A percentile compares a stretch with the other conserved stretches of the same genome.
These are phyloP conservation scores for Sebastes elongatus DNA, from an alignment of 2,797 vertebrate genomes.

Conservation along the genomic window DNA sequence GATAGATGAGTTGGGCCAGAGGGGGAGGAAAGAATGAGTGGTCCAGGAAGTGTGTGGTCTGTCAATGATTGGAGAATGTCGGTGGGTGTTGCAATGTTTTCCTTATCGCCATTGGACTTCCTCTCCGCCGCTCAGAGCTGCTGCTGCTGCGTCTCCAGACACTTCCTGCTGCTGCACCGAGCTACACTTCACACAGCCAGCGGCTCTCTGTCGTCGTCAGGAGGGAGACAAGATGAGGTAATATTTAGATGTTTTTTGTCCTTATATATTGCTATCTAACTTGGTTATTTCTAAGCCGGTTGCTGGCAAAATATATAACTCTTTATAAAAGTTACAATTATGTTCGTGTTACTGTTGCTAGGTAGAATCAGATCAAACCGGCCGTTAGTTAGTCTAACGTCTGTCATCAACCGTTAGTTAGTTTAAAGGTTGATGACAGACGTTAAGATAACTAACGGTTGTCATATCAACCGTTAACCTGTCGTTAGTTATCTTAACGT, in stretches of 20 bases:
- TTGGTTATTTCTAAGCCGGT: rapidly evolving
- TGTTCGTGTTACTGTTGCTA: background rate
- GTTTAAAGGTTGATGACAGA: no score
- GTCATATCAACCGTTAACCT: no score
- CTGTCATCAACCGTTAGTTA: no score
- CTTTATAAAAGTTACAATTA: background rate
- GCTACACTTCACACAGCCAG: slow-evolving; percentile 35
- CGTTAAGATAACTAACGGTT: no score
- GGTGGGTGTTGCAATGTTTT: slow-evolving; percentile 71
- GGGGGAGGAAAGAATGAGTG: slow-evolving; percentile 13
- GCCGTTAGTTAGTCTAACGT: slow-evolving; percentile 4
- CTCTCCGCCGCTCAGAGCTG: slow-evolving; percentile 73
- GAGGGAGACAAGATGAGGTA: slow-evolving; percentile 77
- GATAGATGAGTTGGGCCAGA: background rate
- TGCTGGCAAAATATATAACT: rapidly evolving
- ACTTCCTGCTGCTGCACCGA: slow-evolving; percentile 83
- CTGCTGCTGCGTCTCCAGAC: slow-evolving; percentile 56
- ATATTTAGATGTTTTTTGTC: background rate
- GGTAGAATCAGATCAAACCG: background rate
- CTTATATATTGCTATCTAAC: background rate
- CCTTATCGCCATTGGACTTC: slow-evolving; percentile 77
- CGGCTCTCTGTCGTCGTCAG: slow-evolving; percentile 43
- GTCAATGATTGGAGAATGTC: slow-evolving; percentile 79
- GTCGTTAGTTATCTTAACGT: no score
- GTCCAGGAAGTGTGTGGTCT: slow-evolving; percentile 57